Evolutionary conservation across 2,888 invertebrate species (phyloP).

Genomic region (Orthosia gothica): DNA sequence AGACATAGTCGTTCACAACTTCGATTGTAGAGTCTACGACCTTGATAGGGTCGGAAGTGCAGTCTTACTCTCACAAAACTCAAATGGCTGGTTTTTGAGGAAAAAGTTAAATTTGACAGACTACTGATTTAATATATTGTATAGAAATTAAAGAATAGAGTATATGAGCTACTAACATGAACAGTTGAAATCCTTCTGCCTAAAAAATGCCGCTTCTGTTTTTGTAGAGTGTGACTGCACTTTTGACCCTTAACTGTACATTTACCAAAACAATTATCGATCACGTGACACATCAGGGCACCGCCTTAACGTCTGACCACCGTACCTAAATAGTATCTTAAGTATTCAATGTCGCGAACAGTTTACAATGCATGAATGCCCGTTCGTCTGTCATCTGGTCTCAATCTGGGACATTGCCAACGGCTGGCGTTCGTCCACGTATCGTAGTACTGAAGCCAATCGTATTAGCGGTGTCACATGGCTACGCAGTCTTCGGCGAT

Average conservation of each 20-base stretch:
- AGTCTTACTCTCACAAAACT: no score
- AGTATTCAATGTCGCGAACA: constrained; percentile 68
- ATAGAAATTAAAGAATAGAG: no score
- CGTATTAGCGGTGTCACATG: constrained; percentile 74
- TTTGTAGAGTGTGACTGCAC: no score
- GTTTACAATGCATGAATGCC: constrained; percentile 77
- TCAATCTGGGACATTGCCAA: constrained; percentile 80
- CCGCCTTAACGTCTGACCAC: constrained; percentile 23
- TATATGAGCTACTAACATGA: no score
- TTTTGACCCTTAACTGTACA: neutral
- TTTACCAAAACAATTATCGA: neutral
- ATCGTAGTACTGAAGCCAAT: constrained; percentile 73
- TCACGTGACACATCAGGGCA: constrained; percentile 3
- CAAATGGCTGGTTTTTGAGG: no score
- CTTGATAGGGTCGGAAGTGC: no score
- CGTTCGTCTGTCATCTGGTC: constrained; percentile 78
- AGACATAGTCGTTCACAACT: no score
- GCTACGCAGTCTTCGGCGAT: constrained; percentile 45
- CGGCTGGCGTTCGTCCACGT: constrained; percentile 69
- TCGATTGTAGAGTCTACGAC: no score
- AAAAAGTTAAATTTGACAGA: no score
- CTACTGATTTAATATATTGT: no score
- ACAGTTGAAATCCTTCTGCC: no score
- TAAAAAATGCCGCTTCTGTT: no score
- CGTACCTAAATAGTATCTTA: constrained; percentile 57